Conservation (phyloP, 2,888 invertebrate species). For the Synanthedon myopaeformis region DNA sequence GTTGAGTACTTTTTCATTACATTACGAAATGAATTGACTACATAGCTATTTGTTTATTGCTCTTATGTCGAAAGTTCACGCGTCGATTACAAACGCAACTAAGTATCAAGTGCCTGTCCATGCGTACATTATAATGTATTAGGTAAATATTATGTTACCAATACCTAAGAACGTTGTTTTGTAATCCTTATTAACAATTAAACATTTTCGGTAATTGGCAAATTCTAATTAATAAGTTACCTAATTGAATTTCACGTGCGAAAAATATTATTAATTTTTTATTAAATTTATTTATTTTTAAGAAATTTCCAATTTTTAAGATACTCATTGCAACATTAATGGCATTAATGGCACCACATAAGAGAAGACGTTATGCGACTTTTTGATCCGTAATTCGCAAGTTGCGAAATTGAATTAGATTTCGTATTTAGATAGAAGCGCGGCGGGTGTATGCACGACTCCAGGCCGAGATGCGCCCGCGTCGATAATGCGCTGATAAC, state of each 20-base stretch:
- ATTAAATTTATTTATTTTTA: no score
- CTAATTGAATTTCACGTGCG: no score
- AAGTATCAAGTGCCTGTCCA: neutral
- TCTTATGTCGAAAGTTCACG: conserved; percentile 7
- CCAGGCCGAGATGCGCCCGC: neutral
- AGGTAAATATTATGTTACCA: no score
- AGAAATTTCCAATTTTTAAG: no score
- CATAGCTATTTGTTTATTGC: neutral
- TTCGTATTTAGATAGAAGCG: neutral
- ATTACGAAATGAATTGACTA: conserved; percentile 28
- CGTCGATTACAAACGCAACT: conserved; percentile 3
- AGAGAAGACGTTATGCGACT: neutral
- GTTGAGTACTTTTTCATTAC: conserved; percentile 45
- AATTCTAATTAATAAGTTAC: no score
- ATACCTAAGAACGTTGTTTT: no score
- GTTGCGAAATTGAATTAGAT: neutral
- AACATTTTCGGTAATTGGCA: no score
- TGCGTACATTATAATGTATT: no score
- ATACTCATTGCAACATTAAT: no score
- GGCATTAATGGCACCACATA: no score
- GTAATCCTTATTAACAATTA: no score
- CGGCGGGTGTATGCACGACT: neutral
- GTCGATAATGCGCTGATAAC: neutral
- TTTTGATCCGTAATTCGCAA: neutral
- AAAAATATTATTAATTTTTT: no score